Conservation (phyloP, 2,797 vertebrate genomes). For the Crocidura indochinensis region DNA sequence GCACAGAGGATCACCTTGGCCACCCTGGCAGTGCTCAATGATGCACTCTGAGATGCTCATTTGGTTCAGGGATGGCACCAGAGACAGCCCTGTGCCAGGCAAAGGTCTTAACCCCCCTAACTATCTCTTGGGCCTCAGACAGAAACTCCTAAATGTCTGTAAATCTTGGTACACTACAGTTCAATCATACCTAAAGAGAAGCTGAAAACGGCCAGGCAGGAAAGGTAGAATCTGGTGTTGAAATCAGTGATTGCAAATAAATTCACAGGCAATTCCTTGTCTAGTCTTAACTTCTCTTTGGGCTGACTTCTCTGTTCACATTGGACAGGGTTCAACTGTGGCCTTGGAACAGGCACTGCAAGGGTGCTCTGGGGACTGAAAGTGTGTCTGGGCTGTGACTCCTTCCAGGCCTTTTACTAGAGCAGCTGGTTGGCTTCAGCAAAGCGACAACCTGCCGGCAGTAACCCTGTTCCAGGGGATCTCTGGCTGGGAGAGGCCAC, state of each 20-base stretch:
- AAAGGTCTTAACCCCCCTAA: too few species aligned
- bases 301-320: neutral
- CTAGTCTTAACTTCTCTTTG: constrained; percentile 8
- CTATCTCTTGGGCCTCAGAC: too few species aligned
- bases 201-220: neutral
- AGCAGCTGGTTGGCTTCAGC: neutral
- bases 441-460: neutral
- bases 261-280: neutral
- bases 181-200: neutral
- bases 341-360: neutral
- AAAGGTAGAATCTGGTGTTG: constrained; percentile 7
- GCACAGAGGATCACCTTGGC: too few species aligned
- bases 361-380: neutral
- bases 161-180: neutral
- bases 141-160: neutral
- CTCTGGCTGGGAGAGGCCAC: neutral
- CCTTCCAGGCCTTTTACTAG: neutral
- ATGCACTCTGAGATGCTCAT: too few species aligned
- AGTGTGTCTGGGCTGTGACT: neutral
- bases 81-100: too few species aligned
- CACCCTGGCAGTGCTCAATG: too few species aligned
- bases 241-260: constrained; percentile 3
- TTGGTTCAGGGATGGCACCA: too few species aligned
- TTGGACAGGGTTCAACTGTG: neutral
- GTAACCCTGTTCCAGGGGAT: neutral